Percentiles rank a stretch among this genome's conserved stretches.
Conservation (phyloP, 2,113 vertebrate genomes). For the Colistium nudipinnis region DNA sequence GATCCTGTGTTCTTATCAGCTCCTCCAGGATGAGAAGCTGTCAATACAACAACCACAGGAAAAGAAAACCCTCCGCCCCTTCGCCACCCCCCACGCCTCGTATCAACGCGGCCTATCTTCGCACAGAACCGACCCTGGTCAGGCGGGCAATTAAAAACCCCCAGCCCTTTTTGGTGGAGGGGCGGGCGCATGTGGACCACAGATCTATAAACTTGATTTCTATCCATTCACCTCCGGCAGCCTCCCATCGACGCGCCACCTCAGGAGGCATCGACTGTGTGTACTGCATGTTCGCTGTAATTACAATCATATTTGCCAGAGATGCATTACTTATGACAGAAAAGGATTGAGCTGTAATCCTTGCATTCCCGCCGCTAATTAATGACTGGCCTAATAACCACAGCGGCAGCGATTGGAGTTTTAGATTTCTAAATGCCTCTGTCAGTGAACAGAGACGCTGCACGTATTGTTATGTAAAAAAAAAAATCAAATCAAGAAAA, state of each 20-base stretch:
- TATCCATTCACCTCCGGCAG: conserved; percentile 67
- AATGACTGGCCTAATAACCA: conserved; percentile 39
- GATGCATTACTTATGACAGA: conserved; percentile 57
- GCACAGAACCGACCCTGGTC: conserved; percentile 59
- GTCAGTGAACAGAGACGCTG: conserved; percentile 11
- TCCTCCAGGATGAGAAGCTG: conserved; percentile 70
- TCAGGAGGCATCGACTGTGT: conserved; percentile 54
- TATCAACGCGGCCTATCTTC: conserved; percentile 67
- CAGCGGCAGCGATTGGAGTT: background rate
- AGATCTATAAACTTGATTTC: conserved; percentile 81
- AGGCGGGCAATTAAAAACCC: conserved; percentile 76
- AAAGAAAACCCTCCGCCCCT: conserved; percentile 51
- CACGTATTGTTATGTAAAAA: no score
- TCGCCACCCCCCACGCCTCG: conserved; percentile 22
- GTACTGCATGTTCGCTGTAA: conserved; percentile 55
- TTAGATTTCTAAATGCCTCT: conserved; percentile 19
- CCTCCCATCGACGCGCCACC: conserved; percentile 57
- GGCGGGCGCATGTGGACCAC: conserved; percentile 61
- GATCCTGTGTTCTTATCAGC: conserved; percentile 74
- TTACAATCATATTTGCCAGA: conserved; percentile 65
- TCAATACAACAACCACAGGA: conserved; percentile 80
- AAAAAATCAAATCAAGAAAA: background rate
- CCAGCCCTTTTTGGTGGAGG: conserved; percentile 45
- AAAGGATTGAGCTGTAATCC: conserved; percentile 44
- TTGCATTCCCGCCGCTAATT: conserved; percentile 51